Evolutionary conservation across 2,888 invertebrate species (phyloP), one percentile per base, ranked within the genome.

Genomic region (Drosophila suboccidentalis): DNA sequence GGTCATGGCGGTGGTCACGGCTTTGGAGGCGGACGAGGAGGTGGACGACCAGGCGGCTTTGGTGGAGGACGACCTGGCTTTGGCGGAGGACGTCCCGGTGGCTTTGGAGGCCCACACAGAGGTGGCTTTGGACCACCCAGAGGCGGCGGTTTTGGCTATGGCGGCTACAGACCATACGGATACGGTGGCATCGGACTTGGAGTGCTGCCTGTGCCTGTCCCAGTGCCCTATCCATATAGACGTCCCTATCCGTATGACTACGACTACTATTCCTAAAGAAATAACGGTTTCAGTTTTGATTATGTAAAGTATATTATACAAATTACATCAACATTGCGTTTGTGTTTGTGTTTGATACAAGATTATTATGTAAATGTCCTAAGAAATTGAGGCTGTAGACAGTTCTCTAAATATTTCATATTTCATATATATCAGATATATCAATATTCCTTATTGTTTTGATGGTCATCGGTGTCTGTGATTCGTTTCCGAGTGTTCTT

Each of bases 371-470:
- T 85, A 82, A 87, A 86, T 75, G 80, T 82, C 72, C 72, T 80
- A 78, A 78, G 86, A 88, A 80, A 78, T 76, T 63, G 74, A 78
- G 87, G 75, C 77, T 85, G 86, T 75, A 85, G 86, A 84, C 84
- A 87, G 87, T 83, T 84, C 82, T 81, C 82, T 81, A 87, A 88
- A 86, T 86, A 87, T 71, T 87, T 71, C 38, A 79, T 75, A 72
- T 61, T n/a, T n/a, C n/a, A 34, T 49, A 47, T 44, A 22, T 15
- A 46, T 26, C 46, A 38, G 26, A 26, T 51, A 19, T 43, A 43
- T 55, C 44, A 55, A 43, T 75, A 80, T 82, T 76, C 65, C 71
- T 88, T 88, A 88, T 85, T 85, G 88, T 80, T 87, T 86, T 85
- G 85, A 82, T 85, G 86, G 88, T 85, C 84, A 76, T 88, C 86